Base-by-base conservation (phyloP, 2,888 invertebrate species). In the Colostygia pectinataria region DNA sequence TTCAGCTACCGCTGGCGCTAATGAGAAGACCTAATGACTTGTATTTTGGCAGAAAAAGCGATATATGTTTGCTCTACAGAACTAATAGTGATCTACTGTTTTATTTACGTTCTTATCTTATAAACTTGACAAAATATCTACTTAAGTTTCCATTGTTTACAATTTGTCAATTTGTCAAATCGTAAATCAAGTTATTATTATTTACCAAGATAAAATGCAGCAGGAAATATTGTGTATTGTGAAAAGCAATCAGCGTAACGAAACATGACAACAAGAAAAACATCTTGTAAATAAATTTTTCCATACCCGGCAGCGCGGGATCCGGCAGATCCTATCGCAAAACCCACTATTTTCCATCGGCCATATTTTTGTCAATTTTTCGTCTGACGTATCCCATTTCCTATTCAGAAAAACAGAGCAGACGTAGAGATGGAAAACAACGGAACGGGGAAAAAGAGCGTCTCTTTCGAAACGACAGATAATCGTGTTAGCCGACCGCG, bases 331-430 rank as follows among this genome's bases (percentile, higher is more conserved):
- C 69, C 71, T 85, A 89, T 89, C 89, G 70, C 75, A 80, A 82
- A 81, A 77, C 75, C 85, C 81, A 86, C 86, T 84, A 86, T 86
- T 87, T 83, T 82, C 83, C 81, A 83, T 84, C 80, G 75, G 80
- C 82, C 83, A 85, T 88, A 87, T 89, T 86, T 90, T 89, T 89
- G 84, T 88, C 87, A 87, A 87, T 90, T 88, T 88, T 84, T 86
- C 86, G 80, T 87, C 81, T 85, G 90, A 89, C 89, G 83, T 83
- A 86, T 87, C 81, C 88, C 77, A 89, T 90, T 90, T 88, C 78
- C 82, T 80, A 86, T 88, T 86, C 87, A 82, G 88, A 86, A 88
- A 88, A 89, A 88, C 84, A 88, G 80, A 83, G 84, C 78, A 81
- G 86, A 87, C 83, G 83, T 77, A 78, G 78, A 83, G 86, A 83